Conservation (phyloP, 2,113 vertebrate species). For the Rhinolophus sinicus region DNA sequence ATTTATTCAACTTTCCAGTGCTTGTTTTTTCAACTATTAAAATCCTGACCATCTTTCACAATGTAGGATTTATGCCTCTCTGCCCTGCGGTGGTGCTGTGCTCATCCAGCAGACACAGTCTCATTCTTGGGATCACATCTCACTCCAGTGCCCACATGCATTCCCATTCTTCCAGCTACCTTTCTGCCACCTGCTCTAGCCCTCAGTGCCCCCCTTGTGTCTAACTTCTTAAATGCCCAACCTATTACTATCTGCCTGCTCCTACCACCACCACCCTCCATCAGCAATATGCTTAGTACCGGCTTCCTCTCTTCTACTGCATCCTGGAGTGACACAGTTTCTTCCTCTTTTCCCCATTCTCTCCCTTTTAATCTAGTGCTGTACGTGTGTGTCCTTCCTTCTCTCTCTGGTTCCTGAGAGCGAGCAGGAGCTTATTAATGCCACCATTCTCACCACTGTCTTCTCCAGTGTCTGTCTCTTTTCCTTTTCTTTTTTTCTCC, state of each 20-base stretch:
- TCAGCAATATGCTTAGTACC: neutral
- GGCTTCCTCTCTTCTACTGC: neutral
- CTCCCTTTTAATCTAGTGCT: neutral
- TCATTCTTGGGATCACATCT: neutral
- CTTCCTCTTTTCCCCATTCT: too few relatives aligned
- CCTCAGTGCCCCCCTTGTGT: neutral
- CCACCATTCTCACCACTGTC: neutral
- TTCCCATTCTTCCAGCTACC: neutral
- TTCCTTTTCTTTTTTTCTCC: neutral
- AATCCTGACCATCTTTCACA: neutral
- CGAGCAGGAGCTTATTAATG: accelerated
- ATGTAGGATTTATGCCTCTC: accelerated
- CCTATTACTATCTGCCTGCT: neutral
- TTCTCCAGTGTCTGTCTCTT: neutral
- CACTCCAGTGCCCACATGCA: neutral
- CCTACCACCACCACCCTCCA: neutral
- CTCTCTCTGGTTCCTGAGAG: neutral
- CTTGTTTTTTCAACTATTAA: neutral
- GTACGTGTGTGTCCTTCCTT: accelerated
- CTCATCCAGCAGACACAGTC: neutral
- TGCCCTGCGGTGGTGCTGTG: neutral
- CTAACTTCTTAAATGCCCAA: neutral
- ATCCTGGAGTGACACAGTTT: neutral
- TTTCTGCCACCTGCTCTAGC: neutral
- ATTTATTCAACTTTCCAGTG: neutral